Base-by-base conservation (phyloP, 2,113 vertebrate genomes). In the Neolamprologus toae region DNA sequence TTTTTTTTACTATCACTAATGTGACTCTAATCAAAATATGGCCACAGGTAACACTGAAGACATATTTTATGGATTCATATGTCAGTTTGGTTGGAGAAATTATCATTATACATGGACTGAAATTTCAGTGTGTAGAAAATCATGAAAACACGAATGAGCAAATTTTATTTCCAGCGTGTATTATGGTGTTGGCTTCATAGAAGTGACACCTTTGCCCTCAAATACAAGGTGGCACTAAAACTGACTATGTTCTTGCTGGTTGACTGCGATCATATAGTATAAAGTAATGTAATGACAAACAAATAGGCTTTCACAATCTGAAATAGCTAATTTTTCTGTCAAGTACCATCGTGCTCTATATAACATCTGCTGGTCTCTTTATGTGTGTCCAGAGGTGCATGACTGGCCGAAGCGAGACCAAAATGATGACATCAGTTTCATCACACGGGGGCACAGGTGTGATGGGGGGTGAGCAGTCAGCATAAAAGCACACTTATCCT, bases 321-420 rank as follows among this genome's bases (percentile, higher is more conserved):
- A 68, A 68, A 40, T 68, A 21, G 19, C n/a, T 0, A 1, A 23
- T 71, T 71, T 2, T 71, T 71, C n/a, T 42, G n/a, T 23, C 63
- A 0, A 71, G 63, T 71, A 42, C n/a, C 35, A 9, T 71, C 11
- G 23, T 76, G 40, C 42, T 76, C 42, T 76, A 1, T 16, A 28
- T 47, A 47, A 76, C 23, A 11, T 76, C 71, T 76, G 40, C 16
- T 45, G 23, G 23, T 28, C 71, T 47, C 31, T 12, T 35, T 37
- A 66, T 3, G 17, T 2, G 61, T 66, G 61, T 66, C 10, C 17
- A 66, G 61, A 66, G 61, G 33, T 66, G 33, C 7, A 66, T 12
- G 19, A 66, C 6, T 0, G 9, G 17, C 59, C 0, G 6, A 63
- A 35, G 61, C 10, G 7, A 66, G 10, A 21, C 10, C 61, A 66